phyloP scores from a whole-genome alignment of 2,888 invertebrate species.

The Limnephilus lunatus region DNA sequence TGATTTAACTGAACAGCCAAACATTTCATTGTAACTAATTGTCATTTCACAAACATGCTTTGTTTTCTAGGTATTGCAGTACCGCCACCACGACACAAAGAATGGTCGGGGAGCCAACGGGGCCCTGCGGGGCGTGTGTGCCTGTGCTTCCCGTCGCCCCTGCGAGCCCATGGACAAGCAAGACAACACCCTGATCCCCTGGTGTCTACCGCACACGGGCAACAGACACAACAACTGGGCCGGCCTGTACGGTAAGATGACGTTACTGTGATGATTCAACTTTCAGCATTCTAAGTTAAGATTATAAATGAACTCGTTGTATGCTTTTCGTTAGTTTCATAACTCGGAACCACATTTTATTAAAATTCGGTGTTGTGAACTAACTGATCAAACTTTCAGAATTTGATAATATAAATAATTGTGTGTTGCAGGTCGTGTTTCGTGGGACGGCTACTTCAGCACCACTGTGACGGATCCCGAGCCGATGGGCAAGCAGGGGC shows the following conservation, averaged over 20 bases:
- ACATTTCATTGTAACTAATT: not conserved
- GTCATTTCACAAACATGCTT: not conserved
- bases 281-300: too few relatives aligned
- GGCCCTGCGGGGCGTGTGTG: constrained; percentile 85
- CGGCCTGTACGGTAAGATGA: constrained; percentile 83
- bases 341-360: too few relatives aligned
- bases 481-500: constrained; percentile 94
- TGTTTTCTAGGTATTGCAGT: constrained; percentile 69
- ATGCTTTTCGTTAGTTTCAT: too few relatives aligned
- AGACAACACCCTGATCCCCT: constrained; percentile 90
- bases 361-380: too few relatives aligned
- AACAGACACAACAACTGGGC: constrained; percentile 93
- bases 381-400: not conserved
- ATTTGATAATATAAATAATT: not conserved
- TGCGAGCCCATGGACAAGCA: constrained; percentile 87
- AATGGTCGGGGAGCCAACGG: constrained; percentile 74
- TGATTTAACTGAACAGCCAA: not conserved
- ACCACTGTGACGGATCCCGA: constrained; percentile 92
- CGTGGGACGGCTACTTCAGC: constrained; percentile 91
- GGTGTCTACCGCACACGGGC: constrained; percentile 92
- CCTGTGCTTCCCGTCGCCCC: constrained; percentile 81
- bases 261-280: not conserved
- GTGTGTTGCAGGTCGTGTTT: constrained; percentile 77
- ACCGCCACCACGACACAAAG: constrained; percentile 74
- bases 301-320: too few relatives aligned